Evolutionary conservation across 2,888 invertebrate species (phyloP).

Genomic region (Orchesellides sinensis): DNA sequence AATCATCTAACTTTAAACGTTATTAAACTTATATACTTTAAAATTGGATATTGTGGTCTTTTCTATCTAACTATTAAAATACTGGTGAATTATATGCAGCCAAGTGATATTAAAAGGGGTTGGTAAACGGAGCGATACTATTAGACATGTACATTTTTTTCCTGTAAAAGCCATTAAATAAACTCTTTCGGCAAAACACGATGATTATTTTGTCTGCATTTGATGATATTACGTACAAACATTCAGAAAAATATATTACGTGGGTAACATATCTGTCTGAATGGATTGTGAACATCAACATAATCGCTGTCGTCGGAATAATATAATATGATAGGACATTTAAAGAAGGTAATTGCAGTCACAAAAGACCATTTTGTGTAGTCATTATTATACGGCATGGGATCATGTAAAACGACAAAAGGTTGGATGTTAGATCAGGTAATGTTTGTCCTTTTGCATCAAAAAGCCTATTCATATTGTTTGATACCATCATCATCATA

Average conservation of each 20-base stretch:
- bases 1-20: too few relatives aligned
- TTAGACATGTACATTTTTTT: too few relatives aligned
- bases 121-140: too few relatives aligned
- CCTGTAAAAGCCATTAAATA: too few relatives aligned
- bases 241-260: too few relatives aligned
- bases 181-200: too few relatives aligned
- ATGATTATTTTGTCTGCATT: background rate
- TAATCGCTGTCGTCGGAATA: conserved; percentile 58
- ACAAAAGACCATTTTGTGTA: conserved; percentile 65
- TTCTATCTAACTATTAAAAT: too few relatives aligned
- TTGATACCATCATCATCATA: conserved; percentile 50
- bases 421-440: conserved; percentile 13
- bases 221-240: background rate
- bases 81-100: too few relatives aligned
- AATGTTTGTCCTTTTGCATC: conserved; percentile 5
- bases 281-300: conserved; percentile 32
- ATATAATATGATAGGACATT: conserved; percentile 59
- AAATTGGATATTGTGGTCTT: too few relatives aligned
- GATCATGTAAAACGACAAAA: conserved; percentile 48
- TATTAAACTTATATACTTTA: too few relatives aligned
- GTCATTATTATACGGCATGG: conserved; percentile 60
- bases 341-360: conserved; percentile 60
- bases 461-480: conserved; percentile 62
- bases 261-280: background rate
- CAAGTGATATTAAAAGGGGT: too few relatives aligned